Evolutionary conservation across 2,797 vertebrate genomes (phyloP), one percentile per base, ranked within the genome.

Genomic region (Bradypus variegatus): DNA sequence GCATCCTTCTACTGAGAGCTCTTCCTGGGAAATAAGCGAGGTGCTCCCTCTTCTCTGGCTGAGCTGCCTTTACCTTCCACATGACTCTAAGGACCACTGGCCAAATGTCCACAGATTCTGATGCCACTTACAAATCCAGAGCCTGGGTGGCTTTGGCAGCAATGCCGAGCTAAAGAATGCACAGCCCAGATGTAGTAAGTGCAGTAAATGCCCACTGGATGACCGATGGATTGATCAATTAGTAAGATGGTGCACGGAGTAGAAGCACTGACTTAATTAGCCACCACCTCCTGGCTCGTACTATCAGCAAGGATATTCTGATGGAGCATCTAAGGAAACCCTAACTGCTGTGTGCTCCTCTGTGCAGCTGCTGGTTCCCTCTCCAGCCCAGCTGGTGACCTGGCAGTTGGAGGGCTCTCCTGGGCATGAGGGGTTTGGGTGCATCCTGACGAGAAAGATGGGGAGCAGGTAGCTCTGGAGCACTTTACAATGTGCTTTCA

Each of bases 191-290:
- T 27, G 75, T 14, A 29, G 75, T 23, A 33, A 38, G 86, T 14
- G 15, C 75, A 15, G 25, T 14, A 38, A 62, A 38, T 6, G 25
- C 33, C 33, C 0, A 0, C 3, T 6, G 53, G 64, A 38, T 50
- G 90, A 70, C 82, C 10, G 78, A 77, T 2, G 33, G 48, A 69
- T 41, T 21, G 13, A 4, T 33, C 67, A 36, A 1, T 86, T 2
- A 16, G 18, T 2, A n/a, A 36, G 67, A 38, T 14, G 67, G 58
- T 3, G 45, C 36, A n/a, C 55, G 33, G 0, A 7, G 31, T 5
- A 58, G 15, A 48, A 33, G 50, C 12, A 18, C 38, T 50, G 33
- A n/a, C 50, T 38, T 75, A 58, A 58, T 36, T 18, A 27, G 76
- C 27, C 29, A 1, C 41, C 38, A n/a, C 29, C 60, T 85, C 29